Conservation (phyloP, 1,140 invertebrate genomes). For the Drosophila seguyi region DNA sequence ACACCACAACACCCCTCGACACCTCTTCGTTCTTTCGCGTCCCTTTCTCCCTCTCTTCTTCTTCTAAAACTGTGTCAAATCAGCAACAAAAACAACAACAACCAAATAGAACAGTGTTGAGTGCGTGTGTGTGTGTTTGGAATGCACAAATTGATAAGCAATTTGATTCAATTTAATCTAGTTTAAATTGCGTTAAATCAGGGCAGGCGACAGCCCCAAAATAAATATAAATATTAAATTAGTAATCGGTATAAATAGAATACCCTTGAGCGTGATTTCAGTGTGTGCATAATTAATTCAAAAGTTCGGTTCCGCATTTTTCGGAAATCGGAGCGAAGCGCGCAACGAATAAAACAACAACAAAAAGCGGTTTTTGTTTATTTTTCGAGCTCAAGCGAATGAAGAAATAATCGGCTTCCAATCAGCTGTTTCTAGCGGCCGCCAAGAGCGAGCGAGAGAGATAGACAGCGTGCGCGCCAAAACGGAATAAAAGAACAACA, state of each 20-base stretch:
- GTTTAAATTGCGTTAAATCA: conserved; percentile 15
- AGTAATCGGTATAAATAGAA: conserved; percentile 45
- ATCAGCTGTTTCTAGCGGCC: conserved; percentile 65
- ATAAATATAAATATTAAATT: conserved; percentile 19
- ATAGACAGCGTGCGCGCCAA: conserved; percentile 61
- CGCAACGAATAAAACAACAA: conserved; percentile 19
- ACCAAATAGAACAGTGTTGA: conserved; percentile 23
- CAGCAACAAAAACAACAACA: conserved; percentile 48
- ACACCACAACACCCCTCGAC: not conserved
- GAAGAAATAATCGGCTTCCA: conserved; percentile 46
- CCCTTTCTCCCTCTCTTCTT: conserved; percentile 31
- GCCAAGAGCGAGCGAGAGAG: conserved; percentile 44
- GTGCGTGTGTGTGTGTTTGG: conserved; percentile 10
- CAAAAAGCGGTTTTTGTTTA: conserved; percentile 60
- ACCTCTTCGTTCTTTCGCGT: conserved; percentile 9
- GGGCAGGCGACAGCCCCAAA: not conserved
- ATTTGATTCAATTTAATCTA: conserved; percentile 37
- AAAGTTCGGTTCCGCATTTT: conserved; percentile 62
- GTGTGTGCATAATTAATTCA: conserved; percentile 61
- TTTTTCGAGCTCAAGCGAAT: conserved; percentile 55
- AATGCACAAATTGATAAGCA: conserved; percentile 51
- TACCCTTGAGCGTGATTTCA: conserved; percentile 22
- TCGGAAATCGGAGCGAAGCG: conserved; percentile 38
- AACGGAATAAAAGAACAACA: conserved; percentile 30
- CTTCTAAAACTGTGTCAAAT: conserved; percentile 64